A percentile compares a stretch with the other conserved stretches of the same genome.
These are phyloP conservation scores for Mercenaria mercenaria DNA, from an alignment of 1,140 invertebrate species.

Conservation along the genomic window DNA sequence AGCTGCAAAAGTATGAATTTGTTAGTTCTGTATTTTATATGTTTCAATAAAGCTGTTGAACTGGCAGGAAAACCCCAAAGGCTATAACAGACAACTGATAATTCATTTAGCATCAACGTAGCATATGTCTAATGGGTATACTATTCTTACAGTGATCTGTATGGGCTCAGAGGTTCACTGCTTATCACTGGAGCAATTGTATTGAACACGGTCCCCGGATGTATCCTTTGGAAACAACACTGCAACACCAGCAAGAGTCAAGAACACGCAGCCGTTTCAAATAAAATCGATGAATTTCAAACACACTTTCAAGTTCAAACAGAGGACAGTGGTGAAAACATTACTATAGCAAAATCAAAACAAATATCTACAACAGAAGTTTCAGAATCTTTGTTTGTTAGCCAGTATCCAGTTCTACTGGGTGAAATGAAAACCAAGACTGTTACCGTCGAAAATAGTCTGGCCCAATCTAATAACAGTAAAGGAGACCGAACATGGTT, in stretches of 20 bases:
- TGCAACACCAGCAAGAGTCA: not conserved
- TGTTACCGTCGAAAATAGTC: not conserved
- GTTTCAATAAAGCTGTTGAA: too few relatives aligned
- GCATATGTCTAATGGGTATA: too few relatives aligned
- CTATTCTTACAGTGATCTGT: not conserved
- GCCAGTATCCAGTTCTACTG: not conserved
- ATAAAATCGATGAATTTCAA: not conserved
- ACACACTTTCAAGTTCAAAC: not conserved
- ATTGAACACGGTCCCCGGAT: not conserved
- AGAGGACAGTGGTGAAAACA: not conserved
- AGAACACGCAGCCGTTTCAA: not conserved
- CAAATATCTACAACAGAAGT: not conserved
- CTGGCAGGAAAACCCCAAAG: too few relatives aligned
- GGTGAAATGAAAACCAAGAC: not conserved
- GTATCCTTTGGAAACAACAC: not conserved
- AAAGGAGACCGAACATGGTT: not conserved
- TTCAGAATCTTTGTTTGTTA: not conserved
- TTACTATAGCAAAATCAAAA: not conserved
- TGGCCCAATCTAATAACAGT: not conserved
- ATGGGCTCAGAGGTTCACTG: constrained; percentile 3
- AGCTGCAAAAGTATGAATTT: too few relatives aligned
- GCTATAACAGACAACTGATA: too few relatives aligned
- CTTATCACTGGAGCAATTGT: not conserved
- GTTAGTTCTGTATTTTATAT: too few relatives aligned
- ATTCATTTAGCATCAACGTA: too few relatives aligned